phyloP scores from a whole-genome alignment of 1,140 invertebrate species.

The Schlechtendalia chinensis region DNA sequence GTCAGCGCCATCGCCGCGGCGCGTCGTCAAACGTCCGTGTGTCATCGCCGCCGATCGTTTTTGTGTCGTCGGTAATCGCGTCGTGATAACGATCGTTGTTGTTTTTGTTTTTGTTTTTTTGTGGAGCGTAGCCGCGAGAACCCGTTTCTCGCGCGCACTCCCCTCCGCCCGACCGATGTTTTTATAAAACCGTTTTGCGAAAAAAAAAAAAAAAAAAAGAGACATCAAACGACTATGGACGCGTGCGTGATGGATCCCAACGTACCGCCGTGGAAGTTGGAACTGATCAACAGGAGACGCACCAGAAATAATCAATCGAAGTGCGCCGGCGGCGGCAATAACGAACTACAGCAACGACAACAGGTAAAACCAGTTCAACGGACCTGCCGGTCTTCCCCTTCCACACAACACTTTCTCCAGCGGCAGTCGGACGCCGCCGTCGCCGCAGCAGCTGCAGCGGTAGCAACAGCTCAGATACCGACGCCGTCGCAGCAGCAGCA shows the following conservation, averaged over 20 bases:
- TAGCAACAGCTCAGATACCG: slow-evolving; percentile 8
- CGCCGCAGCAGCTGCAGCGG: slow-evolving; percentile 15
- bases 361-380: slow-evolving; percentile 48
- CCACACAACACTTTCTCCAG: slow-evolving; percentile 50
- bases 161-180: background rate
- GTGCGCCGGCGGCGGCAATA: slow-evolving; percentile 37
- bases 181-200: background rate
- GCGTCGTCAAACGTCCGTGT: too few species aligned
- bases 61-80: too few species aligned
- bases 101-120: too few species aligned
- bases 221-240: background rate
- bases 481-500: background rate
- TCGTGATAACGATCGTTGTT: too few species aligned
- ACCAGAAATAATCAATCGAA: slow-evolving; percentile 55
- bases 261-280: slow-evolving; percentile 72
- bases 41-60: too few species aligned
- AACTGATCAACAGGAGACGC: slow-evolving; percentile 67
- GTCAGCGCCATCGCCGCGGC: too few species aligned
- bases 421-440: slow-evolving; percentile 41
- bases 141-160: too few species aligned
- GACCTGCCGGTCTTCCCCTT: slow-evolving; percentile 3
- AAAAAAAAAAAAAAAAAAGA: background rate
- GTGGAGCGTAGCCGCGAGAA: too few species aligned
- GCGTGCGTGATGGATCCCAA: slow-evolving; percentile 51
- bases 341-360: slow-evolving; percentile 32